Conservation (phyloP, 2,797 vertebrate genomes). For the Gobio occitaniae region DNA sequence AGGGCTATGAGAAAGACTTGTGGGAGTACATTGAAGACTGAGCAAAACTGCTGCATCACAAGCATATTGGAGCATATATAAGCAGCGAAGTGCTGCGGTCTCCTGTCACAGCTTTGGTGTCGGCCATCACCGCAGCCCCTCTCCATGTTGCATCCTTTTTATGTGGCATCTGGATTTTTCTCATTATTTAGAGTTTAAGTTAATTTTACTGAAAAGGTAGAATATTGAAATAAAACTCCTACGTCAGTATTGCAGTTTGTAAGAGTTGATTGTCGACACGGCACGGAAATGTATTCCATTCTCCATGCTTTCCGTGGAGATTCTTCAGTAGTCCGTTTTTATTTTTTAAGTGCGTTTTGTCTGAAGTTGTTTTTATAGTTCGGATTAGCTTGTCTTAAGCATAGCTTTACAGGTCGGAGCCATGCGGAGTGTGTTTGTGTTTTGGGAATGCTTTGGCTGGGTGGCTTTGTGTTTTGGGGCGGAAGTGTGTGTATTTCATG, state of each 20-base stretch:
- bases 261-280: conserved; percentile 64
- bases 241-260: conserved; percentile 95
- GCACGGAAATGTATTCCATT: conserved; percentile 77
- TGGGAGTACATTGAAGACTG: conserved; percentile 99
- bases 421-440: conserved; percentile 74
- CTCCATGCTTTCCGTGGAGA: conserved; percentile 42
- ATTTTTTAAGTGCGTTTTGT: conserved; percentile 64
- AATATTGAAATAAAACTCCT: conserved; percentile 84
- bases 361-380: conserved; percentile 80
- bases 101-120: conserved; percentile 67
- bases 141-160: conserved; percentile 69
- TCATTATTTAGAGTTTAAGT: conserved; percentile 87
- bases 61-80: conserved; percentile 65
- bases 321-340: background rate
- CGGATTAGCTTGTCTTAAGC: conserved; percentile 81
- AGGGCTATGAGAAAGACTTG: conserved; percentile 99
- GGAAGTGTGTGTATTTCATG: conserved; percentile 91
- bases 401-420: conserved; percentile 88
- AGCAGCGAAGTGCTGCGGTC: background rate
- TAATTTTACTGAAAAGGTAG: conserved; percentile 98
- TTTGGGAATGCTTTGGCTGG: conserved; percentile 70
- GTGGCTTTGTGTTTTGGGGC: conserved; percentile 71
- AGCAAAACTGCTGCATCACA: conserved; percentile 80
- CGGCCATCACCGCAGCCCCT: conserved; percentile 90
- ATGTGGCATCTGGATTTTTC: conserved; percentile 55